Evolutionary conservation across 64 coral and sea anemone species (phyloP), one percentile per base, ranked within the genome.

Genomic region (Stichodactyla mertensii): DNA sequence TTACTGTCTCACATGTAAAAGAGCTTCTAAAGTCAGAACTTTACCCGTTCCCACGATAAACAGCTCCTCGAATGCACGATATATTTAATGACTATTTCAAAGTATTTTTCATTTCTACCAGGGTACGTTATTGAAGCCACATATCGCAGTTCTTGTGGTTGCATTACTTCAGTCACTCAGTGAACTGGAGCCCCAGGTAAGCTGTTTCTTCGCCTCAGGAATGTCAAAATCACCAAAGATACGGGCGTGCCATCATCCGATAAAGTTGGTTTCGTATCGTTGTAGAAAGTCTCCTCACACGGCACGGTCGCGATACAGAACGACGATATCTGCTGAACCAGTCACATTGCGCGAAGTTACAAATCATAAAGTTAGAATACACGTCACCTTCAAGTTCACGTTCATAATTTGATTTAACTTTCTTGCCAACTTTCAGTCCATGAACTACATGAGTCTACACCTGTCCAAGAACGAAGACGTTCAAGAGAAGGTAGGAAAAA

Each of bases 381-480:
- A 61, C 59, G 59, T 16, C 36, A 13, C 13, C 59, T 13, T 61
- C 59, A 61, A 2, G 1, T 13, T 61, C 14, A 18, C 59, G 59
- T 61, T 61, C 59, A 69, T 2, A 9, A 20, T 24, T 69, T 22
- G 4, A 31, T 13, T 74, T 31, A 13, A 26, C 24, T 12, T 12
- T 28, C 6, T 74, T 28, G 7, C 2, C 27, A 9, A 10, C 0
- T 74, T 80, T 52, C 18, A 97, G 94, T 90, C 88, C 3, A 92
- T 99, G 97, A 99, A 99, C 77, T 95, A 95, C 52, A 56, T 95
- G 11, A 99, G 97, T 86, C 86, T 99, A 7, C 97, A 99, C 77
- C 86, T 99, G 9, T 88, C 90, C 61, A 99, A 95, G 86, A 86
- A 92, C 66, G 93, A 92, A 52, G 93, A 99, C 20, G 91, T 93